Base-by-base conservation (phyloP, 2,888 invertebrate species). In the Megaustenia siamemsis region DNA sequence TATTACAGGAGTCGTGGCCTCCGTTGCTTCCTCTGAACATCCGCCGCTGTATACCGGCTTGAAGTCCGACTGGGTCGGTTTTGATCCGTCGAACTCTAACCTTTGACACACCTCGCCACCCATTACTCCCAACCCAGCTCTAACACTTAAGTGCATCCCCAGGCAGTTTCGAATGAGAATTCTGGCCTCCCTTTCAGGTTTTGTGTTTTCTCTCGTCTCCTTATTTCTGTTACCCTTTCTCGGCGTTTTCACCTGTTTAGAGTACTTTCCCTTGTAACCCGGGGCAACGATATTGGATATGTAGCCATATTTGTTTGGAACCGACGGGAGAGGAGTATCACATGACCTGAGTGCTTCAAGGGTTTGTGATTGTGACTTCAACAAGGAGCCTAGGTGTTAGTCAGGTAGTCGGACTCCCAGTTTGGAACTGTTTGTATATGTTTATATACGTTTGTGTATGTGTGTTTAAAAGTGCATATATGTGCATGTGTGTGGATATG, bases 221-320 rank as follows among this genome's bases (percentile, higher is more conserved):
- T 45, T 45, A 12, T 56, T 24, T 24, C 56, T 4, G 18, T 24
- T 24, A 56, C 56, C 56, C n/a, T 56, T 24, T 56, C 56, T 10
- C 10, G 3, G 15, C 4, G 28, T 63, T 28, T 43, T 40, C 21
- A 28, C 32, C 12, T 32, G 73, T 32, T 73, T 73, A 32, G 45
- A 73, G 73, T 73, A 32, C 32, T 49, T 49, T 73, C 73, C 73
- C 49, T 6, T 73, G 73, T 73, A 49, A 45, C 73, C 73, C 73
- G 28, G 32, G 73, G 73, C 73, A 32, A 49, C 73, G 73, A 49
- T 49, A 49, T 32, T 43, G 43, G 73, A 73, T 73, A 73, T 73
- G 49, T 49, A 12, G 73, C 45, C 49, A 73, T 73, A 49, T 73
- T 73, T 10, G 73, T 49, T 49, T 43, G 71, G 45, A 73, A 73